A percentile compares a stretch with the other conserved stretches of the same genome.
phyloP scores from a whole-genome alignment of 2,888 invertebrate species.

The Gastracanthus pulcherrimus region DNA sequence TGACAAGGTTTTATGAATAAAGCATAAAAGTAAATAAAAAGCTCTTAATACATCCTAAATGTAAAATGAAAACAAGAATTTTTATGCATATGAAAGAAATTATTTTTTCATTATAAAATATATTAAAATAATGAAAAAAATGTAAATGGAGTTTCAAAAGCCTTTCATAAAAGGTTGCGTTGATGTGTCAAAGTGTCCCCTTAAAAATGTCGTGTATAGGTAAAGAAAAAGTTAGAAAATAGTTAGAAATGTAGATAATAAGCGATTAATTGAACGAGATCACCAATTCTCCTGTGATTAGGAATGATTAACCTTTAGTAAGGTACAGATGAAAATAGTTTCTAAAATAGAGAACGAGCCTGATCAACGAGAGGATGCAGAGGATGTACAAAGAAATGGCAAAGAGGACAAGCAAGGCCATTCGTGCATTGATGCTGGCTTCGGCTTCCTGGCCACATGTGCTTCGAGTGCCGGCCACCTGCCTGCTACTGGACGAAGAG shows the following conservation, averaged over 20 bases:
- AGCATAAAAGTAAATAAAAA: no score
- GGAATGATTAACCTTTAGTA: slow-evolving; percentile 22
- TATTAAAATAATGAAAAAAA: no score
- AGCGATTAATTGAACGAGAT: neutral
- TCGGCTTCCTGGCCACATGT: slow-evolving; percentile 69
- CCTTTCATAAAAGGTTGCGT: no score
- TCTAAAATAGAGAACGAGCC: slow-evolving; percentile 72
- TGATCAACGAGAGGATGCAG: slow-evolving; percentile 73
- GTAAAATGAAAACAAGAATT: no score
- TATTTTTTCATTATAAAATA: no score
- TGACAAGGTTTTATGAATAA: no score
- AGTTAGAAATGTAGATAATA: neutral
- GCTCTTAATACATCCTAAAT: no score
- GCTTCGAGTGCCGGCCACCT: slow-evolving; percentile 72
- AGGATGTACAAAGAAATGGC: slow-evolving; percentile 74
- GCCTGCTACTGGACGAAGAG: slow-evolving; percentile 70
- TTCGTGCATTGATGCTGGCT: slow-evolving; percentile 72
- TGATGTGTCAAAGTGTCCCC: no score
- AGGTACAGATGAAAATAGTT: slow-evolving; percentile 71
- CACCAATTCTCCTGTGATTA: neutral
- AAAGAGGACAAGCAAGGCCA: slow-evolving; percentile 74
- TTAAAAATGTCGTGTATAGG: no score
- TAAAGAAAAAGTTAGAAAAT: no score
- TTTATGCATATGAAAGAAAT: no score
- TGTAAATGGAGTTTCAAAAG: no score